phyloP scores from a whole-genome alignment of 2,113 vertebrate species.

The Ramphastos sulfuratus region DNA sequence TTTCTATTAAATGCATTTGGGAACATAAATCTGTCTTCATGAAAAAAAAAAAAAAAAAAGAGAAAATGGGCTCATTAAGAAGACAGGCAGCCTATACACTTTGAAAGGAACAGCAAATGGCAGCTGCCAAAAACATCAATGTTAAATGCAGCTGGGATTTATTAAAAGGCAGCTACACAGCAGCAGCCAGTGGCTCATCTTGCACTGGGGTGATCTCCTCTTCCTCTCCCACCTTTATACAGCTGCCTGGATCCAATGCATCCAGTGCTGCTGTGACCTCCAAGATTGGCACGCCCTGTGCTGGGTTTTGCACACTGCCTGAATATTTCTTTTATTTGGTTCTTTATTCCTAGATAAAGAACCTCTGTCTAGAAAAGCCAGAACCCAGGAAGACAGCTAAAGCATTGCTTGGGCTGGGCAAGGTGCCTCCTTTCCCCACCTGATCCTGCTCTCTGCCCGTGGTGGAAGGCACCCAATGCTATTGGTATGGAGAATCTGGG shows the following conservation, averaged over 20 bases:
- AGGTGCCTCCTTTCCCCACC: accelerated
- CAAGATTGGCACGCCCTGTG: neutral
- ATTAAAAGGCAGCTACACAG: conserved; percentile 39
- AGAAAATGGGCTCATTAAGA: conserved; percentile 24
- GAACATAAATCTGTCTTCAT: conserved; percentile 37
- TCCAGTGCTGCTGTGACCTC: neutral
- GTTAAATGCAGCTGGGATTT: conserved; percentile 53
- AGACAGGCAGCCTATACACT: conserved; percentile 49
- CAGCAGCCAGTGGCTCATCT: neutral
- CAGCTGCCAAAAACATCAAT: conserved; percentile 46
- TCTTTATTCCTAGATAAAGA: neutral
- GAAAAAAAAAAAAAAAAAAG: neutral
- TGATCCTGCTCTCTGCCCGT: neutral
- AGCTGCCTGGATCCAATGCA: neutral
- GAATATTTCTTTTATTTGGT: neutral
- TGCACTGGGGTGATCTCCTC: neutral
- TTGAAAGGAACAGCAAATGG: conserved; percentile 57
- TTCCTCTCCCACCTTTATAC: neutral
- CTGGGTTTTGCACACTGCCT: neutral
- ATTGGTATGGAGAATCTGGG: neutral
- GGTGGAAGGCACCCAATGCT: neutral
- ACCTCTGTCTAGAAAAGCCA: neutral
- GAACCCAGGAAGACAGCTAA: neutral
- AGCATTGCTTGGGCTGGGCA: neutral
- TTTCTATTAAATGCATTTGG: conserved; percentile 3